phyloP scores from a whole-genome alignment of 1,140 invertebrate species.

The Pomacea maculata region DNA sequence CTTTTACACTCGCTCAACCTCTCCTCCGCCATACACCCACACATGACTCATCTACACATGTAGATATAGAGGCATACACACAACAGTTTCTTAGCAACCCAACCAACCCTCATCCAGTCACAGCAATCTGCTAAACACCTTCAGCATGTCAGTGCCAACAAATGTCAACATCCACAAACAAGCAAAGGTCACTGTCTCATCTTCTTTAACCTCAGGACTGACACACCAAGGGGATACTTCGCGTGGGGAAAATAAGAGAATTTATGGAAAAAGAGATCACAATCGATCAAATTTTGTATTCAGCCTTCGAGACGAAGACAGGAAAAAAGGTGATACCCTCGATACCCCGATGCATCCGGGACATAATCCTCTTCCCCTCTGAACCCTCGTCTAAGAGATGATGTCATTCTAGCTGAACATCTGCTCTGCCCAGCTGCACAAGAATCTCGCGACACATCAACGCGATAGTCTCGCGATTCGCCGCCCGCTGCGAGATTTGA shows the following conservation, averaged over 20 bases:
- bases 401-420: conserved; percentile 44
- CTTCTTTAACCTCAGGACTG: neutral
- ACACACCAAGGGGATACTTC: no score
- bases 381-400: neutral
- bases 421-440: conserved; percentile 31
- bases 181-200: neutral
- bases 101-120: neutral
- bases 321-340: neutral
- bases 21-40: neutral
- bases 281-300: no score
- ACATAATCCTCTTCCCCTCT: neutral
- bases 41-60: conserved; percentile 4
- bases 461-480: conserved; percentile 37
- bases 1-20: neutral
- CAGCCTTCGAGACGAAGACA: no score
- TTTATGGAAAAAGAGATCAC: no score
- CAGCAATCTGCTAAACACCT: neutral
- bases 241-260: no score
- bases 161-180: neutral
- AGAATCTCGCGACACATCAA: conserved; percentile 36
- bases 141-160: neutral
- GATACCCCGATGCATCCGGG: no score
- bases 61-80: neutral
- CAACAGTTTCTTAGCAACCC: neutral
- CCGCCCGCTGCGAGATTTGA: conserved; percentile 41